Base-by-base conservation (phyloP, 2,888 invertebrate species). In the Mystacides longicornis region DNA sequence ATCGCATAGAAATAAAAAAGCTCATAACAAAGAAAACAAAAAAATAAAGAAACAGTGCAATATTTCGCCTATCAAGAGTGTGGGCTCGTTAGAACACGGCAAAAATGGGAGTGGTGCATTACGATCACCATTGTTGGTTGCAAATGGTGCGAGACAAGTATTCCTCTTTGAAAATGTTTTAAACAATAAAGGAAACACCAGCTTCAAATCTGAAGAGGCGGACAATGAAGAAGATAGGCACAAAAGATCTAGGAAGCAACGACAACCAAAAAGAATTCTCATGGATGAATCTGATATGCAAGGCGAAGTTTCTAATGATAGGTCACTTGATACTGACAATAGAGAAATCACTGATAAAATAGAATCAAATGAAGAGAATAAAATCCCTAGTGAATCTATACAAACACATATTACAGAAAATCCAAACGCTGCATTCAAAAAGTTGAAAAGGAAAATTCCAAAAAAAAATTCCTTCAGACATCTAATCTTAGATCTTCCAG, bases 221-320 rank as follows among this genome's bases (percentile, higher is more conserved):
- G 48, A 48, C 64, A 64, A 61, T 55, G 64, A 49, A 64, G 68
- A 56, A 64, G 65, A 61, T 64, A 65, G 55, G 58, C 59, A 51
- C 47, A 63, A 58, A 21, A 61, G 69, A 50, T 69, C 73, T 3
- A 68, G 79, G 45, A 80, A 80, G 64, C 79, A 79, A 63, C 72
- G 72, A 22, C 70, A 69, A 58, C 79, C 79, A 1, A 72, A 75
- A 54, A 77, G 74, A 63, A 67, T 77, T 11, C 67, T 70, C 20
- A 63, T 70, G 58, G n/a, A 20, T 3, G 55, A 51, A 33, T 16
- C 21, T 18, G 49, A 46, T 18, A 51, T 18, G 3, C 14, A 43
- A 16, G 33, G 52, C 31, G 47, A 52, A 9, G 14, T 9, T 31
- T 9, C 31, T 14, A 31, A 14, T 31, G 31, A 31, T 9, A 31